phyloP scores from a whole-genome alignment of 2,113 vertebrate genomes.

The Coptodon rendalli region DNA sequence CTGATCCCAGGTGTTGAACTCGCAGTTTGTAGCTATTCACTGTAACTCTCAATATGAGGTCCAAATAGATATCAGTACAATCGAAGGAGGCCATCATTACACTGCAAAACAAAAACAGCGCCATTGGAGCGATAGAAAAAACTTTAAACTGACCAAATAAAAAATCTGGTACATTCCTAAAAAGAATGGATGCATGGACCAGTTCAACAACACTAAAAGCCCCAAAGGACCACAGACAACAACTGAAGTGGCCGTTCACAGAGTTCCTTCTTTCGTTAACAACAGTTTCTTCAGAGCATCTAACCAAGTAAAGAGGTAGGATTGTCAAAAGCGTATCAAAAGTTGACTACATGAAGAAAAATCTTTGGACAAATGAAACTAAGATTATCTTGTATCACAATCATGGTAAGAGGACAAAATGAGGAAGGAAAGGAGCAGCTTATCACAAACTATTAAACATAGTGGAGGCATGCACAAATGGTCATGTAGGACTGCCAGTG shows the following conservation, averaged over 20 bases:
- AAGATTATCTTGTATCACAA: neutral
- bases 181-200: neutral
- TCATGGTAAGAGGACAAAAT: neutral
- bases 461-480: neutral
- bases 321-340: neutral
- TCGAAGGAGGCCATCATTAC: neutral
- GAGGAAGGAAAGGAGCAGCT: neutral
- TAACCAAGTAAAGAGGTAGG: neutral
- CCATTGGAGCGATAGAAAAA: neutral
- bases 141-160: neutral
- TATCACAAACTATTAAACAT: neutral
- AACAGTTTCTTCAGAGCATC: neutral
- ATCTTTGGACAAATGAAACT: neutral
- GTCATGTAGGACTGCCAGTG: neutral
- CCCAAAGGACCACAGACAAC: neutral
- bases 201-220: neutral
- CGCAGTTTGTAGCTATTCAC: neutral
- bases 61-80: neutral
- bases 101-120: neutral
- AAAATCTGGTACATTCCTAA: neutral
- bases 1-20: neutral
- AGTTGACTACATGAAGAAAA: neutral
- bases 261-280: neutral
- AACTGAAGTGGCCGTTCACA: neutral
- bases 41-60: neutral